Conservation (phyloP, 2,888 invertebrate species). For the Drosophila vallismaia region DNA sequence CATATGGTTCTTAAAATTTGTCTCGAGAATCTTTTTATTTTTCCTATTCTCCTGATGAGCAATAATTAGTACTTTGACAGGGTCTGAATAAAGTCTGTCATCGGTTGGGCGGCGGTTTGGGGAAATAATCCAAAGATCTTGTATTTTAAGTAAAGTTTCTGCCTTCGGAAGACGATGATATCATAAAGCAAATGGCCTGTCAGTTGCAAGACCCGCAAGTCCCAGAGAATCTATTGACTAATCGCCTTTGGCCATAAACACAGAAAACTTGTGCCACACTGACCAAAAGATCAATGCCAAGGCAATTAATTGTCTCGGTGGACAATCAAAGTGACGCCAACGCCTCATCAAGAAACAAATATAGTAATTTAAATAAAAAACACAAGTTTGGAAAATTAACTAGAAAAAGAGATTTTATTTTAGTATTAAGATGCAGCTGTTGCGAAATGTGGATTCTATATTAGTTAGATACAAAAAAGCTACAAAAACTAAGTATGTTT, state of each 20-base stretch:
- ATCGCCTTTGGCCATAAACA: slow-evolving; percentile 69
- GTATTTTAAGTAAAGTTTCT: neutral
- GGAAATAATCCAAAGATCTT: neutral
- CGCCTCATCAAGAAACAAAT: slow-evolving; percentile 41
- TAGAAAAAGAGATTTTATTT: slow-evolving; percentile 4
- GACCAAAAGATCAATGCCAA: slow-evolving; percentile 72
- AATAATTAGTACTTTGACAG: slow-evolving; percentile 18
- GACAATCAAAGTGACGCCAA: slow-evolving; percentile 64
- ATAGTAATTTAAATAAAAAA: slow-evolving; percentile 19
- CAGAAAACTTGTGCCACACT: slow-evolving; percentile 47
- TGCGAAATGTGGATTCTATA: neutral
- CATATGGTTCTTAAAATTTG: neutral
- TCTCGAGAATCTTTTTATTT: slow-evolving; percentile 1
- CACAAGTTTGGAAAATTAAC: neutral
- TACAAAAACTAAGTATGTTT: neutral
- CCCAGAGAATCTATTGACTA: slow-evolving; percentile 45
- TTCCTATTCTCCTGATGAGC: neutral
- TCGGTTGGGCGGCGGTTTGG: neutral
- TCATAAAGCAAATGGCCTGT: slow-evolving; percentile 49
- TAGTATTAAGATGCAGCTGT: neutral
- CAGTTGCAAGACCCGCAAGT: slow-evolving; percentile 36
- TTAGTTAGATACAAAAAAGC: neutral
- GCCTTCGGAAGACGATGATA: slow-evolving; percentile 50
- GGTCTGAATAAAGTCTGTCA: slow-evolving; percentile 27
- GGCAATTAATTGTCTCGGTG: slow-evolving; percentile 66